Evolutionary conservation across 2,113 vertebrate genomes (phyloP).

Genomic region (western clawed frog (Xenopus tropicalis)): DNA sequence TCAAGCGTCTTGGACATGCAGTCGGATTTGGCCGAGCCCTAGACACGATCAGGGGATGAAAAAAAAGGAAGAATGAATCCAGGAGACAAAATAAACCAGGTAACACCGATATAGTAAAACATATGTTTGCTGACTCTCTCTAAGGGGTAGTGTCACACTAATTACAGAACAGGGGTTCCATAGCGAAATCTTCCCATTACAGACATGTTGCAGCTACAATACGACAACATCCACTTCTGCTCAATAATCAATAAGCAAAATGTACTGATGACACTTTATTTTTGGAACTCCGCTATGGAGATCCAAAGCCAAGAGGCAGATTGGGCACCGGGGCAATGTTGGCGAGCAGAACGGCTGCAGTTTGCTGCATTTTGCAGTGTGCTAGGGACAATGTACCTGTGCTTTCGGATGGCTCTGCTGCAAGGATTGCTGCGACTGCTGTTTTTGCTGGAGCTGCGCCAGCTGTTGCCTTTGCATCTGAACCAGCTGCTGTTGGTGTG

Average conservation of each 20-base stretch:
- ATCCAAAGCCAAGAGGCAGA: neutral
- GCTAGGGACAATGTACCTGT: constrained; percentile 60
- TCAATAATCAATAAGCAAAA: too few species aligned
- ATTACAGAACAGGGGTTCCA: too few species aligned
- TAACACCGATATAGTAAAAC: too few species aligned
- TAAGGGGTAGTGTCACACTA: too few species aligned
- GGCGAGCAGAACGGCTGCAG: too few species aligned
- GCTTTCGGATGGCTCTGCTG: constrained; percentile 70
- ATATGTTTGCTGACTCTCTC: too few species aligned
- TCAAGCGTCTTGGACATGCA: constrained; percentile 84
- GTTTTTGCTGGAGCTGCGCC: constrained; percentile 82
- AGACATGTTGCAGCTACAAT: too few species aligned
- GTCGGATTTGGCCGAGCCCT: constrained; percentile 75
- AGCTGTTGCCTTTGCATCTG: constrained; percentile 89
- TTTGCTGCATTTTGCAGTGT: neutral
- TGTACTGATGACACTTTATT: too few species aligned
- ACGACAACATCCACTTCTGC: too few species aligned
- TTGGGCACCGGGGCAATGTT: neutral
- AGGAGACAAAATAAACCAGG: neutral
- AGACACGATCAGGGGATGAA: neutral
- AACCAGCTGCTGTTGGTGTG: constrained; percentile 85
- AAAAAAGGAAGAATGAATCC: neutral
- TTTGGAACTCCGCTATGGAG: too few species aligned
- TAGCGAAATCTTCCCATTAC: too few species aligned
- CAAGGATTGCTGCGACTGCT: constrained; percentile 72